Evolutionary conservation across 2,113 vertebrate genomes (phyloP).

Genomic region (Chionomys nivalis): DNA sequence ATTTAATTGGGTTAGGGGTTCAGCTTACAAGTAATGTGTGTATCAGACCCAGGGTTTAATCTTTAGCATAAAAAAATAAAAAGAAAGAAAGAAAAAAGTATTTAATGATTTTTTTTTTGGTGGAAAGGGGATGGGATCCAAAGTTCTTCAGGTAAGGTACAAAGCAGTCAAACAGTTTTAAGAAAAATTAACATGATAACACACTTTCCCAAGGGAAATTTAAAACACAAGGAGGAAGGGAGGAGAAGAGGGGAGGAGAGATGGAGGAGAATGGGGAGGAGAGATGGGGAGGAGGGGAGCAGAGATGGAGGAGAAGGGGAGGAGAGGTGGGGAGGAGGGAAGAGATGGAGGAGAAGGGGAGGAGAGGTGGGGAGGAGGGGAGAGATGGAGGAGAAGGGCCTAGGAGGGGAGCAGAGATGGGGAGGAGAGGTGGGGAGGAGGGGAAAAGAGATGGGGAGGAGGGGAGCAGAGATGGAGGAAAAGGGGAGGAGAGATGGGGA

Average conservation of each 20-base stretch:
- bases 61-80: not conserved
- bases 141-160: not conserved
- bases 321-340: too few relatives aligned
- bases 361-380: too few relatives aligned
- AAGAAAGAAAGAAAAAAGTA: not conserved
- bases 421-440: rapidly evolving
- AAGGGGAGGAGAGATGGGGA: rapidly evolving
- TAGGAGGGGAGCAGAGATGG: not conserved
- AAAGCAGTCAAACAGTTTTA: conserved; percentile 14
- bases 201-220: not conserved
- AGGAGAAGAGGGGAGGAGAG: not conserved
- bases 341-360: too few relatives aligned
- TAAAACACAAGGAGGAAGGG: not conserved
- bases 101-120: not conserved
- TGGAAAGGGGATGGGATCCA: not conserved
- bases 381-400: too few relatives aligned
- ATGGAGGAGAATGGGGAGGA: rapidly evolving
- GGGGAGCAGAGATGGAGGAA: not conserved
- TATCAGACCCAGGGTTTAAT: not conserved
- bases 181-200: conserved; percentile 9
- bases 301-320: not conserved
- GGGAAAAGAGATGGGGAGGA: too few relatives aligned
- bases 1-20: not conserved
- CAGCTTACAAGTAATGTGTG: not conserved
- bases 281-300: too few relatives aligned